Conservation (phyloP, 2,888 invertebrate genomes). For the Allacma fusca region DNA sequence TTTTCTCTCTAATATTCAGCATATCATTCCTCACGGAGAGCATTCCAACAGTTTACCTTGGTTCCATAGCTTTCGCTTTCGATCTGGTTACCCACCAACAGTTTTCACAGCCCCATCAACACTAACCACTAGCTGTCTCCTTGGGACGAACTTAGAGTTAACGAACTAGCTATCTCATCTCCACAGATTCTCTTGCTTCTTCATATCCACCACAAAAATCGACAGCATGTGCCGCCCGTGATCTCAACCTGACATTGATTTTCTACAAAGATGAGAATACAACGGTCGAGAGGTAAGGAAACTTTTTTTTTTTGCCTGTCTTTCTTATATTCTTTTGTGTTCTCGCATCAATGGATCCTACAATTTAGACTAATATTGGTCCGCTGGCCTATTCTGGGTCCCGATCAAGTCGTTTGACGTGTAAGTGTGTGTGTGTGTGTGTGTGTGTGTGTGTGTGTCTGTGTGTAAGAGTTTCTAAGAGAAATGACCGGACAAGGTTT, state of each 20-base stretch:
- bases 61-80: neutral
- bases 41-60: conserved; percentile 6
- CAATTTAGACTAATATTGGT: conserved; percentile 3
- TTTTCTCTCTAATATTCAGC: conserved; percentile 1
- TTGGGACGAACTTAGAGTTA: neutral
- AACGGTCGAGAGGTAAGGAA: conserved; percentile 38
- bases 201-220: neutral
- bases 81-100: conserved; percentile 30
- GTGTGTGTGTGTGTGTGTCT: no score
- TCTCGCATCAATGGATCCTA: neutral
- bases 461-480: no score
- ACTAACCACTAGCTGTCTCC: neutral
- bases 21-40: neutral
- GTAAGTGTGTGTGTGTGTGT: no score
- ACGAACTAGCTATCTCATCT: neutral
- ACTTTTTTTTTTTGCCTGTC: neutral
- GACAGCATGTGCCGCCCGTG: conserved; percentile 19
- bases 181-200: neutral
- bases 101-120: conserved; percentile 25
- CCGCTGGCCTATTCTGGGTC: neutral
- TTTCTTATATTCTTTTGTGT: neutral
- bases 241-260: conserved; percentile 23
- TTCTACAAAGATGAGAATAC: conserved; percentile 38
- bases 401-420: neutral
- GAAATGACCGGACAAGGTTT: no score